Percentiles rank a stretch among this genome's conserved stretches.
phyloP scores from a whole-genome alignment of 1,140 invertebrate species.

The Drosophila insularis region DNA sequence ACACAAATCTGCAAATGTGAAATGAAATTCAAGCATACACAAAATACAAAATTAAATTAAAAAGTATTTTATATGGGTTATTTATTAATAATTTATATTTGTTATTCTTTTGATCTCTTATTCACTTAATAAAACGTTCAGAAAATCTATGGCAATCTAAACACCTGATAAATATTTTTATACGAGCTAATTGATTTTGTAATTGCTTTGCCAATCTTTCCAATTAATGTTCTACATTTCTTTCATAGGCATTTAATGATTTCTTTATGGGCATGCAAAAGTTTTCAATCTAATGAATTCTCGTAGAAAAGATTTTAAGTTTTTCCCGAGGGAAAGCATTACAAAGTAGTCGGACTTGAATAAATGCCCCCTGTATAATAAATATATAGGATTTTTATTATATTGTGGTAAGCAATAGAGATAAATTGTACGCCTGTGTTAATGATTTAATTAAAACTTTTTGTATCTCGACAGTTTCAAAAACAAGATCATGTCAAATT shows the following conservation, averaged over 20 bases:
- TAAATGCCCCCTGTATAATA: too few species aligned
- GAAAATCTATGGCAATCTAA: neutral
- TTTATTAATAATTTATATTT: neutral
- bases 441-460: constrained; percentile 5
- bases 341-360: too few species aligned
- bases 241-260: too few species aligned
- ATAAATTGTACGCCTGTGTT: neutral
- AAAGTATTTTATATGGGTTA: neutral
- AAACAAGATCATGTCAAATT: constrained; percentile 9
- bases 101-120: neutral
- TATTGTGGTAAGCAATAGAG: neutral
- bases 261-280: too few species aligned
- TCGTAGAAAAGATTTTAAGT: too few species aligned
- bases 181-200: neutral
- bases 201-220: neutral
- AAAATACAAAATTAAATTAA: too few species aligned
- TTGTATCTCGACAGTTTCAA: neutral
- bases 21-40: too few species aligned
- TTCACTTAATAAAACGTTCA: neutral
- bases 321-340: too few species aligned
- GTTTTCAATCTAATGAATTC: too few species aligned
- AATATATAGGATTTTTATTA: too few species aligned
- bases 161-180: neutral
- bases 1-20: too few species aligned
- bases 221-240: too few species aligned